A percentile compares a stretch with the other conserved stretches of the same genome.
Evolutionary conservation across 2,797 vertebrate genomes (phyloP).

Genomic region (Gymnocypris eckloni): DNA sequence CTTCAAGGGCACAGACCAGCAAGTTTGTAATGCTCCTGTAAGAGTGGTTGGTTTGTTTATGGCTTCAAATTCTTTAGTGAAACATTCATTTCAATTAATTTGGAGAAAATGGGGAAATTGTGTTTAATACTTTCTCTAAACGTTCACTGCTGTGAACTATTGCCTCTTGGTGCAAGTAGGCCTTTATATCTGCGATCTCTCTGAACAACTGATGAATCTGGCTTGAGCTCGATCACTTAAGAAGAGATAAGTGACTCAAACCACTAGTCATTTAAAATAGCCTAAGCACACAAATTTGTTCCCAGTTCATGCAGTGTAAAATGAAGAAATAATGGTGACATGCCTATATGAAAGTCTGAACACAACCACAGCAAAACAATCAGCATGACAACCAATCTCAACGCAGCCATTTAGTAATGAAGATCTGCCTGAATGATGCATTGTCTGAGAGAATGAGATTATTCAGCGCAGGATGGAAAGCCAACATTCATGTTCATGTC

Average conservation of each 20-base stretch:
- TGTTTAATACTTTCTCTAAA: too few species aligned
- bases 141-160: background rate
- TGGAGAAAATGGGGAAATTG: background rate
- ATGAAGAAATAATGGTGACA: slow-evolving; percentile 16
- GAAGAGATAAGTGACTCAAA: slow-evolving; percentile 2
- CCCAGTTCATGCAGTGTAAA: slow-evolving; percentile 36
- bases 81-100: background rate
- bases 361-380: slow-evolving; percentile 39
- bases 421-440: slow-evolving; percentile 16
- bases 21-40: background rate
- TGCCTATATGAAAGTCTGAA: slow-evolving; percentile 12
- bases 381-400: slow-evolving; percentile 22
- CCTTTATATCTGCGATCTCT: background rate
- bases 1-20: background rate
- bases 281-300: slow-evolving; percentile 3
- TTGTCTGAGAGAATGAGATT: background rate
- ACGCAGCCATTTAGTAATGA: background rate
- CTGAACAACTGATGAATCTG: background rate
- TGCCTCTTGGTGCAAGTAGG: slow-evolving; percentile 33
- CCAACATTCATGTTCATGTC: slow-evolving; percentile 8
- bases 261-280: background rate
- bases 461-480: slow-evolving; percentile 20
- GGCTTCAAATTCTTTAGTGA: background rate
- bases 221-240: background rate
- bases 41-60: slow-evolving; percentile 8